phyloP scores from a whole-genome alignment of 1,140 invertebrate species.

The Odontomachus brunneus region DNA sequence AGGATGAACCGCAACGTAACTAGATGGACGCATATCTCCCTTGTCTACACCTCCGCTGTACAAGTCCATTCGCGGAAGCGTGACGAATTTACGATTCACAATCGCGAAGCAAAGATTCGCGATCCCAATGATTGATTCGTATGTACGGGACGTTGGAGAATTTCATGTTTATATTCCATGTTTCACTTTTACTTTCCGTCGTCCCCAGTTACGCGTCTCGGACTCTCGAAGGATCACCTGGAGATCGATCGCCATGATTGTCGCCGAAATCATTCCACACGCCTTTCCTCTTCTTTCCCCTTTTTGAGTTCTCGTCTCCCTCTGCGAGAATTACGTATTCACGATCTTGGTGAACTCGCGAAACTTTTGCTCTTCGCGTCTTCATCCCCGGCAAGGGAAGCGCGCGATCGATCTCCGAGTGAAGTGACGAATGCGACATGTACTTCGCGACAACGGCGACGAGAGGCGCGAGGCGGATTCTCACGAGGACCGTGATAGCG shows the following conservation, averaged over 20 bases:
- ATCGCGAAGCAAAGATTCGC: not conserved
- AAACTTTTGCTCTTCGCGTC: not conserved
- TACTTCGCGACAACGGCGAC: not conserved
- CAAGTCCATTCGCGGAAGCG: not conserved
- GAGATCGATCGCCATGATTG: slow-evolving; percentile 32
- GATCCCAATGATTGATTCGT: not conserved
- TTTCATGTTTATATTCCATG: not conserved
- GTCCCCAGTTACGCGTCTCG: slow-evolving; percentile 27
- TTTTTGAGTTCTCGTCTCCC: not conserved
- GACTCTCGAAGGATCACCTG: not conserved
- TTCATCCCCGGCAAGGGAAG: not conserved
- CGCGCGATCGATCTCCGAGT: not conserved
- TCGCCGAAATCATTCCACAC: not conserved
- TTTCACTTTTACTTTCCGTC: not conserved
- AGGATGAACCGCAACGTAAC: slow-evolving; percentile 17
- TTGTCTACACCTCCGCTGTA: not conserved
- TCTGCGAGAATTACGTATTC: not conserved
- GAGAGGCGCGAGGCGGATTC: slow-evolving; percentile 72
- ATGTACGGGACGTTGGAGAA: not conserved
- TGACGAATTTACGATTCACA: too few species aligned
- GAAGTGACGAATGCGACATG: not conserved
- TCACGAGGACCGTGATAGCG: slow-evolving; percentile 75
- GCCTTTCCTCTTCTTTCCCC: not conserved
- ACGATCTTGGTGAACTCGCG: not conserved
- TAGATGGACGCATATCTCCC: not conserved